These are phyloP conservation scores for Caenorhabditis imperialis DNA, from an alignment of 2,888 invertebrate genomes.

Conservation along the genomic window DNA sequence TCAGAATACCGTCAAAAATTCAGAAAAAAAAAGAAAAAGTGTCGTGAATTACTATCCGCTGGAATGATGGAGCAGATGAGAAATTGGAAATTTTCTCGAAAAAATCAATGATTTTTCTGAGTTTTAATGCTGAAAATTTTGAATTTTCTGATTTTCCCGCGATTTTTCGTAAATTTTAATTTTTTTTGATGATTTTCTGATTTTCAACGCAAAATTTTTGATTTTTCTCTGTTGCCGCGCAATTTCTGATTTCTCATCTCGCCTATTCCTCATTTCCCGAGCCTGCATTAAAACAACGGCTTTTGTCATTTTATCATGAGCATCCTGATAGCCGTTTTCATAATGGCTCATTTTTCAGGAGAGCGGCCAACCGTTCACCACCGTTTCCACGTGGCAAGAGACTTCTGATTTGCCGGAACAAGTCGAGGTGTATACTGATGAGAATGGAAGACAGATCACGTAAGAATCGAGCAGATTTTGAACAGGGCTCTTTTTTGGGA, in stretches of 20 bases:
- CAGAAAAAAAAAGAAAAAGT: too few relatives aligned
- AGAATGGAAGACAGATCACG: constrained; percentile 74
- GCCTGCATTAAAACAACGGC: background rate
- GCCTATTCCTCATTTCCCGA: too few relatives aligned
- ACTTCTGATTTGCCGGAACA: constrained; percentile 70
- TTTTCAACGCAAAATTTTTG: background rate
- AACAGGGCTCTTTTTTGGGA: too few relatives aligned
- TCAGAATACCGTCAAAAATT: too few relatives aligned
- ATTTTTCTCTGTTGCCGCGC: too few relatives aligned
- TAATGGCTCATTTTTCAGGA: constrained; percentile 64
- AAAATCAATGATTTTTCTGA: too few relatives aligned
- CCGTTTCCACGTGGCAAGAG: constrained; percentile 77
- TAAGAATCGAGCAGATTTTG: constrained; percentile 41
- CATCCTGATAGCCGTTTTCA: background rate
- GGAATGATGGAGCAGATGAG: too few relatives aligned
- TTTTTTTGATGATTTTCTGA: background rate
- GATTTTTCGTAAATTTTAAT: too few relatives aligned
- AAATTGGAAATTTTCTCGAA: too few relatives aligned
- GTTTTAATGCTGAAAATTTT: too few relatives aligned
- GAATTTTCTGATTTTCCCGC: background rate
- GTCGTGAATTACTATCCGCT: too few relatives aligned
- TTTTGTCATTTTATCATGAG: background rate
- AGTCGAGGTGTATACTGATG: constrained; percentile 73
- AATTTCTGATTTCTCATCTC: background rate
- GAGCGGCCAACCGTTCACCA: constrained; percentile 73